Evolutionary conservation across 2,797 vertebrate species (phyloP), one percentile per base, ranked within the genome.

Genomic region (Cetoscarus ocellatus): DNA sequence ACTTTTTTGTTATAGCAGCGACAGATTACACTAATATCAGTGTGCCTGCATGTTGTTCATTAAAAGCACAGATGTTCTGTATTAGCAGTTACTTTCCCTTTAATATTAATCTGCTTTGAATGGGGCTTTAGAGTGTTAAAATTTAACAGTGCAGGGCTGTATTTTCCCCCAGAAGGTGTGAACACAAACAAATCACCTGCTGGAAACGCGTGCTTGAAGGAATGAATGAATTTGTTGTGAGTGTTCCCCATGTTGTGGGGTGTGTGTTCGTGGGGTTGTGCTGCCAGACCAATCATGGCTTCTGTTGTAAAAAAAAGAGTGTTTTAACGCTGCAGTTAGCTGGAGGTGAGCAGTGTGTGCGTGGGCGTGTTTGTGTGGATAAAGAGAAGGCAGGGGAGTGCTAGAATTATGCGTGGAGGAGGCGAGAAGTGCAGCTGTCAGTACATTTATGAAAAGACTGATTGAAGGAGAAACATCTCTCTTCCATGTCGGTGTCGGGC

Each of bases 361-460:
- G 83, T 73, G 77, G 44, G 53, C 53, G 63, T 54, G 59, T 62
- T 51, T 53, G 67, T 79, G 69, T 77, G 67, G 61, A 66, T 75
- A 55, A 75, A 74, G 78, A 72, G 67, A 40, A 36, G 57, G 78
- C 68, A 58, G 58, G 56, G 65, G 77, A 61, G 68, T 79, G 77
- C 62, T 73, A 58, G 61, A 73, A 65, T 73, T 64, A 79, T 76
- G 64, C 7, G 35, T 59, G 79, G 83, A 77, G 66, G 86, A 89
- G 89, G 80, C 45, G 67, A 85, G 81, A 85, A 86, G 85, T 70
- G 82, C 85, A 72, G 76, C 76, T 77, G 78, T 89, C 79, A 71
- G 66, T 73, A 63, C 73, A 84, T 86, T 78, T 73, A 70, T 79
- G 57, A 83, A 74, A 64, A 82, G 73, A 67, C 67, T 75, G 80